phyloP scores from a whole-genome alignment of 2,113 vertebrate species.

The Laticauda colubrina region DNA sequence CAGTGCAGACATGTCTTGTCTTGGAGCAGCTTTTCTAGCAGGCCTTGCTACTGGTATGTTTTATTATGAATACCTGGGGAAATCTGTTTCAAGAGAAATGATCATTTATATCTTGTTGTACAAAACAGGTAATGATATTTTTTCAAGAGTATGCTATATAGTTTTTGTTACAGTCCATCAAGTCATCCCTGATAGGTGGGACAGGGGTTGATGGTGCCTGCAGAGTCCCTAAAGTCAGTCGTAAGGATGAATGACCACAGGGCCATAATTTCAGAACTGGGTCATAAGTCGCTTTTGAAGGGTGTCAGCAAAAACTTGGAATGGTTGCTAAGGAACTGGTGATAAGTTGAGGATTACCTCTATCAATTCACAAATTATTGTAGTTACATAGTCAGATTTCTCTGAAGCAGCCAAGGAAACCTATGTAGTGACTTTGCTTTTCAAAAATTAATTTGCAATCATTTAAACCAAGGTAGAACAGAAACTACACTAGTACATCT shows the following conservation, averaged over 20 bases:
- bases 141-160: neutral
- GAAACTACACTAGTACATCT: neutral
- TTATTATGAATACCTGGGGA: neutral
- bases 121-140: neutral
- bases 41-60: conserved; percentile 86
- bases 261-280: neutral
- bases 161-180: neutral
- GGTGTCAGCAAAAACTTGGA: neutral
- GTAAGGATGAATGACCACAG: too few relatives aligned
- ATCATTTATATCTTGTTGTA: neutral
- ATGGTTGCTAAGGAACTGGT: neutral
- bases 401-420: neutral
- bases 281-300: neutral
- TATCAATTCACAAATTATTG: neutral
- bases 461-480: neutral
- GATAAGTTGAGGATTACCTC: neutral
- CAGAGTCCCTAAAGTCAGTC: neutral
- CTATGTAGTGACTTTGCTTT: neutral
- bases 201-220: too few relatives aligned
- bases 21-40: conserved; percentile 91
- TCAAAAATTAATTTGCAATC: neutral
- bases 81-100: neutral
- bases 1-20: conserved; percentile 86
- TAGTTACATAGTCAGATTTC: neutral
- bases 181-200: neutral